These are phyloP conservation scores for Thamnophis sirtalis DNA, from an alignment of 2,113 vertebrate genomes.

Conservation along the genomic window DNA sequence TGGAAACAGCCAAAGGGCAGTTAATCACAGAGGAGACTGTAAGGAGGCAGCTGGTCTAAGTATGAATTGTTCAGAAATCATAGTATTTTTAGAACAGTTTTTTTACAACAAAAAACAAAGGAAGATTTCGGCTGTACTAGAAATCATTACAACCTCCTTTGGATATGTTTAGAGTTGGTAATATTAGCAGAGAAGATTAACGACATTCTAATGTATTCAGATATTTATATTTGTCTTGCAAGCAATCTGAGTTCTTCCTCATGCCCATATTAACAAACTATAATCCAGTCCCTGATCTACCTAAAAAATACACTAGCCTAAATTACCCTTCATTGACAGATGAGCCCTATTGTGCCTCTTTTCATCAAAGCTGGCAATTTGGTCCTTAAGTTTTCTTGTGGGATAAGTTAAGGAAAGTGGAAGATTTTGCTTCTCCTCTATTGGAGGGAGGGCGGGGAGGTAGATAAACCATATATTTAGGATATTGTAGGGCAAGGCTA, in stretches of 20 bases:
- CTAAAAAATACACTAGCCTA: background rate
- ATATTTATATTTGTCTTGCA: background rate
- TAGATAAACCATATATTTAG: background rate
- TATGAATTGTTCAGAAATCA: background rate
- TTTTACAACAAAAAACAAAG: background rate
- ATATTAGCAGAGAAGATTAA: background rate
- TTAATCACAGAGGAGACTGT: background rate
- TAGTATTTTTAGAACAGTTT: background rate
- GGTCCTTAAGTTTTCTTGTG: background rate
- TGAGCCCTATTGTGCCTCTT: background rate
- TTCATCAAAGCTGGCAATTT: background rate
- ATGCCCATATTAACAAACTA: background rate
- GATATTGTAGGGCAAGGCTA: background rate
- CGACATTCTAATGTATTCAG: background rate
- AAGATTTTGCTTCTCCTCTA: background rate
- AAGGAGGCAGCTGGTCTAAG: background rate
- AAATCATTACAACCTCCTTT: background rate
- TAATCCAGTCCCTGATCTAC: background rate
- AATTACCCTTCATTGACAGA: background rate
- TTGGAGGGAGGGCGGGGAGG: background rate
- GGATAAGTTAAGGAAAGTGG: background rate
- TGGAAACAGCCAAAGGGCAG: background rate
- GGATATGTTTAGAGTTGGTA: background rate
- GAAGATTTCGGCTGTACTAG: background rate
- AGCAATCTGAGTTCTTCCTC: background rate